phyloP scores from a whole-genome alignment of 2,113 vertebrate genomes.

The Australoheros scitulus region DNA sequence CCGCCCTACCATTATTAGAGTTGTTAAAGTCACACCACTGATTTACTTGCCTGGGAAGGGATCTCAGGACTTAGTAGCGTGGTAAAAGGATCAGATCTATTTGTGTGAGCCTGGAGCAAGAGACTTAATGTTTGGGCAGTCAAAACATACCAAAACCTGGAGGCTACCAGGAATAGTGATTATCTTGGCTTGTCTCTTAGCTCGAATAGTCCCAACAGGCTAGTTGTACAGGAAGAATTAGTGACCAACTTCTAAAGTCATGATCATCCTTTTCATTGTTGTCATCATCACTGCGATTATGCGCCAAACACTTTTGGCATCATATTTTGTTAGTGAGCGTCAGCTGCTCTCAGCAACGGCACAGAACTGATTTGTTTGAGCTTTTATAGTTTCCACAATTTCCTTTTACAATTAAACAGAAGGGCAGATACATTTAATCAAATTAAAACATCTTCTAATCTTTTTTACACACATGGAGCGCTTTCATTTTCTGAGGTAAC shows the following conservation, averaged over 20 bases:
- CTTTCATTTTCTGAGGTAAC: neutral
- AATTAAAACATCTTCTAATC: conserved; percentile 37
- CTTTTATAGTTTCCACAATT: neutral
- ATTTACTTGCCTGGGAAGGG: neutral
- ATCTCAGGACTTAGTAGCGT: neutral
- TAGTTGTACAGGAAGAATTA: conserved; percentile 38
- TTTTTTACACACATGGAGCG: neutral
- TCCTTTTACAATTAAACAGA: neutral
- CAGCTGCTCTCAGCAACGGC: neutral
- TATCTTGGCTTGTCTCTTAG: conserved; percentile 9
- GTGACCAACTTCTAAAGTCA: conserved; percentile 4
- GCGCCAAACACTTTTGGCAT: conserved; percentile 8
- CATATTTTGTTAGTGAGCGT: neutral
- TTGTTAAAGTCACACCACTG: neutral
- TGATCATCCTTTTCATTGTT: conserved; percentile 28
- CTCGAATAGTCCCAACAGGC: conserved; percentile 24
- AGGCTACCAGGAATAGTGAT: neutral
- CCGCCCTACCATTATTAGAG: neutral
- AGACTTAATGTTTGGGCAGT: conserved; percentile 2
- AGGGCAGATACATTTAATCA: neutral
- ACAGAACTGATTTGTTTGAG: conserved; percentile 1
- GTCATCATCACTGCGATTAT: conserved; percentile 14
- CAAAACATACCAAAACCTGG: conserved; percentile 4
- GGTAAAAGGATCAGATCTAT: conserved; percentile 11
- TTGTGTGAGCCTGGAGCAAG: neutral